These are phyloP conservation scores for Yoshiicerus persimilis DNA, from an alignment of 1,140 invertebrate genomes.

Conservation along the genomic window DNA sequence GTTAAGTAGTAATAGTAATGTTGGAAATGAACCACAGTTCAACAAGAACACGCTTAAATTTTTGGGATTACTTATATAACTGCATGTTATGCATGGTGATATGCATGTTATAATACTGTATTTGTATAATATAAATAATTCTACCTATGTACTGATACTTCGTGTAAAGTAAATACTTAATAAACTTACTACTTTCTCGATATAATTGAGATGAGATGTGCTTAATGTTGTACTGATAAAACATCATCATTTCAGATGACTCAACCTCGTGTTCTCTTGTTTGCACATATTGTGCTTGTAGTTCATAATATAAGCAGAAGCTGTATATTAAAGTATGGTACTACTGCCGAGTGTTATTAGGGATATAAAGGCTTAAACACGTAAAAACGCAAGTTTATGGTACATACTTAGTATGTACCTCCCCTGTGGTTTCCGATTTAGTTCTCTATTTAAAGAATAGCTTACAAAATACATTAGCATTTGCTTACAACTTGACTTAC, in stretches of 20 bases:
- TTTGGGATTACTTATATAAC: no score
- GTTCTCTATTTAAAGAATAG: not conserved
- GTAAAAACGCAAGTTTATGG: not conserved
- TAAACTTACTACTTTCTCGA: not conserved
- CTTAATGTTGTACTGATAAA: not conserved
- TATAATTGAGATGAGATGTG: not conserved
- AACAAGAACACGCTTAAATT: no score
- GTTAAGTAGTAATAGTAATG: no score
- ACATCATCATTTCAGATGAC: not conserved
- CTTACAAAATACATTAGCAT: not conserved
- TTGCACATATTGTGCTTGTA: not conserved
- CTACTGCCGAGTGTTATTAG: not conserved
- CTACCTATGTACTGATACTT: no score
- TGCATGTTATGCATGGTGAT: no score
- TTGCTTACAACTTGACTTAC: not conserved
- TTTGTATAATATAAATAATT: no score
- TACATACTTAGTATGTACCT: not conserved
- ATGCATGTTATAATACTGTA: not conserved
- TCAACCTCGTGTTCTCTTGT: not conserved
- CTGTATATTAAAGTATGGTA: not conserved
- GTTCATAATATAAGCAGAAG: not conserved
- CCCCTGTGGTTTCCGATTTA: not conserved
- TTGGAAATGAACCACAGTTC: no score
- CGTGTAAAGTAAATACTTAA: not conserved
- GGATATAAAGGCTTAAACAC: not conserved